Evolutionary conservation across 1,140 invertebrate species (phyloP).

Genomic region (Apis laboriosa): DNA sequence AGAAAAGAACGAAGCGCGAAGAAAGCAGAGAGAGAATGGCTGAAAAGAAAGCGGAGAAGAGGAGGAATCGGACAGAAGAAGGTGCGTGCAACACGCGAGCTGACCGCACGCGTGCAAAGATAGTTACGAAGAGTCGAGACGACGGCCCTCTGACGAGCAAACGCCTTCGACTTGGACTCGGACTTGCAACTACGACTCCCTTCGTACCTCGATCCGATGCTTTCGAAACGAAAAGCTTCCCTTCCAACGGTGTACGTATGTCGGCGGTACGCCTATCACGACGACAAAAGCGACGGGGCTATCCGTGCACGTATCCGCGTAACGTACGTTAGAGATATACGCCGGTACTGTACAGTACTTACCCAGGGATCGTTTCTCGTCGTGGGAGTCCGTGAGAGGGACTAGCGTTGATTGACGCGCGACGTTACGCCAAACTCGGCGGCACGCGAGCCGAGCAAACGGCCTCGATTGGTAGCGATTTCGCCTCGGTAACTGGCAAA

Average conservation of each 20-base stretch:
- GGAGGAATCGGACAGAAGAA: conserved; percentile 41
- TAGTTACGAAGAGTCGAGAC: conserved; percentile 57
- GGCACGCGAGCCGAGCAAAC: conserved; percentile 77
- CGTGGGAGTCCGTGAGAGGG: conserved; percentile 55
- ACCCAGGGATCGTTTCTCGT: conserved; percentile 65
- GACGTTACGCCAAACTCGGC: conserved; percentile 75
- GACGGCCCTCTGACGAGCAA: conserved; percentile 46
- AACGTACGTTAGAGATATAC: conserved; percentile 40
- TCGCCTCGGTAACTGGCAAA: conserved; percentile 57
- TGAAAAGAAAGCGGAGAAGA: neutral
- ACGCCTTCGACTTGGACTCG: conserved; percentile 42
- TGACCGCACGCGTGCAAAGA: conserved; percentile 76
- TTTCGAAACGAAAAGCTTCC: conserved; percentile 45
- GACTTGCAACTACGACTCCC: conserved; percentile 23
- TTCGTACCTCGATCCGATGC: conserved; percentile 34
- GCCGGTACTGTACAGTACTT: conserved; percentile 2
- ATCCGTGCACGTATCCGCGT: conserved; percentile 49
- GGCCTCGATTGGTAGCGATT: conserved; percentile 55
- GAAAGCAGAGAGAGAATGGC: conserved; percentile 1
- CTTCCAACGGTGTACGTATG: conserved; percentile 54
- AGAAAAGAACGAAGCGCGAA: neutral
- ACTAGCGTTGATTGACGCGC: conserved; percentile 75
- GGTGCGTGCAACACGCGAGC: conserved; percentile 76
- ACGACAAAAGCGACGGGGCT: neutral
- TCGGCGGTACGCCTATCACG: conserved; percentile 68